Evolutionary conservation across 2,797 vertebrate species (phyloP), one percentile per base, ranked within the genome.

Genomic region (Microchirus variegatus): DNA sequence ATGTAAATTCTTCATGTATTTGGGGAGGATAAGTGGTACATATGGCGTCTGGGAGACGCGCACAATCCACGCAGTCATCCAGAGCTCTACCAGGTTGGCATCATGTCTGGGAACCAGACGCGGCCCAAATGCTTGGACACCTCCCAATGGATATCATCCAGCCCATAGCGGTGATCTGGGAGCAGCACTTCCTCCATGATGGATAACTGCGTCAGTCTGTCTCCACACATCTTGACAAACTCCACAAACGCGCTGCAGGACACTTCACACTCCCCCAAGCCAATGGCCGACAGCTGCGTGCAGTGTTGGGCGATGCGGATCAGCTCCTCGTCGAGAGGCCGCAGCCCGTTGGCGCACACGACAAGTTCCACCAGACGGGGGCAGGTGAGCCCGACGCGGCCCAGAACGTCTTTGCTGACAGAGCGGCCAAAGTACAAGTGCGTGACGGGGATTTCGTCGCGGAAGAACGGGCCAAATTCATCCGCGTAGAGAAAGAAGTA

Each of bases 21-120:
- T 67, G 12, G 3, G 9, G 4, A 40, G 26, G 16, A 35, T 31
- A 1, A 31, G 40, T 3, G 37, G 18, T 38, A 53, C 1, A 17
- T 44, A 10, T 18, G 43, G n/a, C 46, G 17, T 7, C 17, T 48
- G 26, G 4, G 11, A 56, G 13, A 58, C 16, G 46, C 35, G 63
- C 15, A 56, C 31, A 69, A 22, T 58, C 54, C 1, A 16, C 44
- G 18, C 19, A 31, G 65, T 16, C 45, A 52, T 2, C 16, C 13
- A 1, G 40, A 45, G 13, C 41, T 89, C 88, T 89, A 98, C 97
- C 96, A 99, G 0, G 96, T 98, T 19, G 96, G 97, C 97, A 98
- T 99, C 96, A 97, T 96, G 74, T 98, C 97, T 6, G 97, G 97
- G 86, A 97, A 99, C 97, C 97, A 99, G 64, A 98, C 96, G 31